Evolutionary conservation across 2,113 vertebrate species (phyloP).

Genomic region (Forbesichthys papilliferus): DNA sequence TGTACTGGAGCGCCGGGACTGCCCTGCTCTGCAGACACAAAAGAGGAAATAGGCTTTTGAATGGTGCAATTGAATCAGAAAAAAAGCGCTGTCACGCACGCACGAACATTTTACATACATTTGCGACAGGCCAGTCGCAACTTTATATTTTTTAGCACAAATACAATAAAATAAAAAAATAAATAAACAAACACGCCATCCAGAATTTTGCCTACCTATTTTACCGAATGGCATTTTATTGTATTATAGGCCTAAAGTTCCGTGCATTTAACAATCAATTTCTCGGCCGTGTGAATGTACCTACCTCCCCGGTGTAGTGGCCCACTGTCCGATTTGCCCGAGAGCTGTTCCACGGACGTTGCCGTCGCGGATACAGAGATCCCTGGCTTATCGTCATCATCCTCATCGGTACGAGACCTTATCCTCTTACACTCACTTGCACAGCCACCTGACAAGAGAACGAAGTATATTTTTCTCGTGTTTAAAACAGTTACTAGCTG

Average conservation of each 20-base stretch:
- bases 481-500: too few relatives aligned
- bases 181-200: too few relatives aligned
- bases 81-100: constrained; percentile 5
- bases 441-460: constrained; percentile 45
- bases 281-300: too few relatives aligned
- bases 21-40: constrained; percentile 75
- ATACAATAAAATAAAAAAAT: too few relatives aligned
- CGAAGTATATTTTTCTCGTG: background rate
- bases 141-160: too few relatives aligned
- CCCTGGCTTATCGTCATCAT: constrained; percentile 64
- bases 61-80: constrained; percentile 47
- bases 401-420: constrained; percentile 79
- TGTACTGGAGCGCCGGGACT: constrained; percentile 79
- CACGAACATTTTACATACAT: too few relatives aligned
- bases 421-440: constrained; percentile 75
- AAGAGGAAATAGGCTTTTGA: constrained; percentile 55
- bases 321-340: constrained; percentile 77
- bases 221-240: too few relatives aligned
- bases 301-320: constrained; percentile 50
- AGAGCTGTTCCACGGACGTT: constrained; percentile 79
- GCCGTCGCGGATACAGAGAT: constrained; percentile 67
- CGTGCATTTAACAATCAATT: too few relatives aligned
- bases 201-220: too few relatives aligned
- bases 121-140: too few relatives aligned
- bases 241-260: too few relatives aligned